Evolutionary conservation across 2,888 invertebrate genomes (phyloP).

Genomic region (Lamproptera curius): DNA sequence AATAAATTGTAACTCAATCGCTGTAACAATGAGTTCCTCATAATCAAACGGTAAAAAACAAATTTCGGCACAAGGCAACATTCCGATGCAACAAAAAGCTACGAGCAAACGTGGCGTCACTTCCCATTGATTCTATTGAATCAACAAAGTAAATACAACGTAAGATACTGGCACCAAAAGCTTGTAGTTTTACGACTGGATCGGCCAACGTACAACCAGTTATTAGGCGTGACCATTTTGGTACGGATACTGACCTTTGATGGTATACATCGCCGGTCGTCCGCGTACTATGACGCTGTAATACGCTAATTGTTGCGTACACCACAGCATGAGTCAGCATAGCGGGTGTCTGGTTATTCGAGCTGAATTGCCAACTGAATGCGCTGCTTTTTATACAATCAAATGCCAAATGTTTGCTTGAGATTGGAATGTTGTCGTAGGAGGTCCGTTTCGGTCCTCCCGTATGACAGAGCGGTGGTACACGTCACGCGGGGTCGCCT

Average conservation of each 20-base stretch:
- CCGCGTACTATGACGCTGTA: constrained; percentile 60
- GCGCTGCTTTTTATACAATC: constrained; percentile 4
- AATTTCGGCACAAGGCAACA: background rate
- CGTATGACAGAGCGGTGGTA: constrained; percentile 35
- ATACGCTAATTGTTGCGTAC: constrained; percentile 69
- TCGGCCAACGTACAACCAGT: constrained; percentile 75
- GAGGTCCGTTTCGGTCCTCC: constrained; percentile 44
- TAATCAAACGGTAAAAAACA: constrained; percentile 2
- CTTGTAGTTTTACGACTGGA: constrained; percentile 70
- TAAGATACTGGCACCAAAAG: constrained; percentile 71
- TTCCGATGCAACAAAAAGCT: constrained; percentile 4
- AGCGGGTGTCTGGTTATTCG: constrained; percentile 48
- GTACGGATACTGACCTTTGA: constrained; percentile 77
- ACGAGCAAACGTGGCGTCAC: constrained; percentile 4
- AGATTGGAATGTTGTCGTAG: background rate
- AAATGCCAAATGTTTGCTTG: constrained; percentile 1
- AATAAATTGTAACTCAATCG: no score
- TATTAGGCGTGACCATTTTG: constrained; percentile 78
- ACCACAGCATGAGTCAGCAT: constrained; percentile 62
- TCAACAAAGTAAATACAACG: constrained; percentile 68
- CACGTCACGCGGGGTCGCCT: constrained; percentile 64
- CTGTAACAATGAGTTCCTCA: background rate
- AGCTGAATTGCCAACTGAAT: constrained; percentile 25
- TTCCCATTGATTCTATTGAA: constrained; percentile 60
- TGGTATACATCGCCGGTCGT: constrained; percentile 64